Base-by-base conservation (phyloP, 1,140 invertebrate genomes). In the Dinoponera quadriceps region DNA sequence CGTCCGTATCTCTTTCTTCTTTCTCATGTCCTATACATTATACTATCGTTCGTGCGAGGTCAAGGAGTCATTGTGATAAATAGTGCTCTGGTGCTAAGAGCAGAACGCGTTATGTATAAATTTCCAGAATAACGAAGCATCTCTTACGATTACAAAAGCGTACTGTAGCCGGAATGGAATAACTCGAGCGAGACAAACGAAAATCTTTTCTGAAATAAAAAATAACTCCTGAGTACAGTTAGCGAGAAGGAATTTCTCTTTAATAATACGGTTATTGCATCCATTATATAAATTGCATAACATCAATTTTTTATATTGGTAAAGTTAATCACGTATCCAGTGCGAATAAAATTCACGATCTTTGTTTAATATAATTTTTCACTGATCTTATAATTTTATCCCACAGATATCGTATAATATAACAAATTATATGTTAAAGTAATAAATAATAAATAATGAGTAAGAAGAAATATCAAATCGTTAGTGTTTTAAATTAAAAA, bases 21-120 rank as follows among this genome's bases (percentile, higher is more conserved):
- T 27, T 83, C 54, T 80, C 25, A 14, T 59, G 59, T 81, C n/a
- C 48, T 66, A 27, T 68, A 63, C 48, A 55, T 14, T 73, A 20
- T 88, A 44, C 74, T 91, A 90, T 91, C 89, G 57, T 88, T 18
- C 27, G 59, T 71, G 49, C 57, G 85, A 82, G 90, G 90, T 91
- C 85, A 89, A 89, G 84, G 89, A 90, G 90, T 91, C 90, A 73
- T 51, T 49, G 80, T 68, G 90, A 91, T 91, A 91, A 90, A 82
- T 20, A 54, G 55, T 22, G 29, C 44, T 51, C 60, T 59, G 60
- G 48, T 57, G 49, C 38, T 44, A 11, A 80, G 38, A 72, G 65
- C 83, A 86, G 80, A 71, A 59, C 69, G 18, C 13, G 29, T 84
- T 87, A 86, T 65, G 38, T 11, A 44, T 44, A 44, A 44, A 85